These are phyloP conservation scores for Conger conger DNA, from an alignment of 2,113 vertebrate genomes.

Conservation along the genomic window DNA sequence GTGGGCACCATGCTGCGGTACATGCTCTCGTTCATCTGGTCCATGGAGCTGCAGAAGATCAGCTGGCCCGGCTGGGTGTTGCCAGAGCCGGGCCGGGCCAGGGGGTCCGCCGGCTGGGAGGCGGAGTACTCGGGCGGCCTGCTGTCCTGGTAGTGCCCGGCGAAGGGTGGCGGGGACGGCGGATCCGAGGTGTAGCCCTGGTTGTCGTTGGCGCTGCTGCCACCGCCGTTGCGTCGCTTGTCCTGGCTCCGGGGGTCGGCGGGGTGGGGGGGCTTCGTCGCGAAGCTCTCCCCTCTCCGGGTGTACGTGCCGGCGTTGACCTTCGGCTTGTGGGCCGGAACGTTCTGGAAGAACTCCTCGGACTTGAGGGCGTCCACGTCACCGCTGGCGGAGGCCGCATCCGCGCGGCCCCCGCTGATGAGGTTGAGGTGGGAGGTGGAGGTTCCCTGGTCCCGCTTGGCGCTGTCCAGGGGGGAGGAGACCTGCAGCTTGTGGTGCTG, in stretches of 20 bases:
- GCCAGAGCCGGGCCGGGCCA: constrained; percentile 67
- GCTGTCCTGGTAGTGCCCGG: constrained; percentile 64
- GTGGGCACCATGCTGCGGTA: constrained; percentile 81
- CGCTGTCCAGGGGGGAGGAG: constrained; percentile 65
- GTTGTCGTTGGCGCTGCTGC: constrained; percentile 53
- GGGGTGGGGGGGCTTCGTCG: constrained; percentile 62
- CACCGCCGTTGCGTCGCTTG: constrained; percentile 46
- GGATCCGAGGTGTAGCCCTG: constrained; percentile 65
- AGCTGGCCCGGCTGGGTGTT: constrained; percentile 73
- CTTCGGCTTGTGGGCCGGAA: constrained; percentile 51
- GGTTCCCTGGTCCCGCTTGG: constrained; percentile 78
- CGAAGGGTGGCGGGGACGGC: constrained; percentile 67
- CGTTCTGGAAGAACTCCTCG: constrained; percentile 69
- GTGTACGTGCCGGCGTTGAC: constrained; percentile 45
- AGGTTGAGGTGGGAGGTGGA: constrained; percentile 83
- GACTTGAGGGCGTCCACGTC: constrained; percentile 70
- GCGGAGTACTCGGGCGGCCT: constrained; percentile 70
- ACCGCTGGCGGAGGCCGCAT: constrained; percentile 63
- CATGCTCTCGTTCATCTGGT: constrained; percentile 79
- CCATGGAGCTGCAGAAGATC: constrained; percentile 79
- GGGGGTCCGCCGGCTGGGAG: constrained; percentile 67
- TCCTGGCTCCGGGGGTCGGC: constrained; percentile 64
- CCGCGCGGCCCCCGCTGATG: constrained; percentile 75
- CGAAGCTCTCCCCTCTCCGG: constrained; percentile 62
- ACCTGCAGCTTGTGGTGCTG: constrained; percentile 76